Evolutionary conservation across 2,888 invertebrate genomes (phyloP).

Genomic region (Lochmaea crataegi): DNA sequence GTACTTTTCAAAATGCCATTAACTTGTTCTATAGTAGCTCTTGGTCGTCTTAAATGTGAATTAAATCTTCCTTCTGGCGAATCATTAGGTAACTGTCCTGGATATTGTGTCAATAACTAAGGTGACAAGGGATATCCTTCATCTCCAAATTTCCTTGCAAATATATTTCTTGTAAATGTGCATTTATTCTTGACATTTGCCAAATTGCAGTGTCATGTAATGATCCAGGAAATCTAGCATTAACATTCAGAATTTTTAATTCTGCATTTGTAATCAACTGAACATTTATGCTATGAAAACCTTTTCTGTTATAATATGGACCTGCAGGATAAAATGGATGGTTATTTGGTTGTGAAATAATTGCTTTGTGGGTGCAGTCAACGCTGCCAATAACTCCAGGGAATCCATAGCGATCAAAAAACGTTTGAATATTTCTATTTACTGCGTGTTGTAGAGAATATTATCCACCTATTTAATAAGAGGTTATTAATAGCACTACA

Average conservation of each 20-base stretch:
- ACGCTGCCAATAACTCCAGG: too few species aligned
- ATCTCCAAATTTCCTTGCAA: slow-evolving; percentile 7
- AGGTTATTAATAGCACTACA: background rate
- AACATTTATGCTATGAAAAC: background rate
- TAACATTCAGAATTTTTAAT: too few species aligned
- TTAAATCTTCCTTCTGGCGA: too few species aligned
- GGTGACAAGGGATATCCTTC: background rate
- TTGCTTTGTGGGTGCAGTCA: background rate
- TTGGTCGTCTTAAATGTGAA: too few species aligned
- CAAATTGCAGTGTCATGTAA: slow-evolving; percentile 4
- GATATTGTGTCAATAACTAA: too few species aligned
- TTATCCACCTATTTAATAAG: slow-evolving; percentile 4
- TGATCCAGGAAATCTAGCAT: slow-evolving; percentile 12
- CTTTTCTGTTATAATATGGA: slow-evolving; percentile 8
- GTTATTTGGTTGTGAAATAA: background rate
- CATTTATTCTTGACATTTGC: background rate
- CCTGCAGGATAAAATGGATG: slow-evolving; percentile 2
- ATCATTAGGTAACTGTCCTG: too few species aligned
- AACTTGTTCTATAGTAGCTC: too few species aligned
- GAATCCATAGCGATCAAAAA: too few species aligned
- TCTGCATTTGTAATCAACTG: too few species aligned
- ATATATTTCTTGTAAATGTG: background rate
- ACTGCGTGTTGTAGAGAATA: background rate
- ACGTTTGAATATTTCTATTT: background rate
- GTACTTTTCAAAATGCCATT: too few species aligned